These are phyloP conservation scores for Rotaria macrura DNA, from an alignment of 2,888 invertebrate species.

Conservation along the genomic window DNA sequence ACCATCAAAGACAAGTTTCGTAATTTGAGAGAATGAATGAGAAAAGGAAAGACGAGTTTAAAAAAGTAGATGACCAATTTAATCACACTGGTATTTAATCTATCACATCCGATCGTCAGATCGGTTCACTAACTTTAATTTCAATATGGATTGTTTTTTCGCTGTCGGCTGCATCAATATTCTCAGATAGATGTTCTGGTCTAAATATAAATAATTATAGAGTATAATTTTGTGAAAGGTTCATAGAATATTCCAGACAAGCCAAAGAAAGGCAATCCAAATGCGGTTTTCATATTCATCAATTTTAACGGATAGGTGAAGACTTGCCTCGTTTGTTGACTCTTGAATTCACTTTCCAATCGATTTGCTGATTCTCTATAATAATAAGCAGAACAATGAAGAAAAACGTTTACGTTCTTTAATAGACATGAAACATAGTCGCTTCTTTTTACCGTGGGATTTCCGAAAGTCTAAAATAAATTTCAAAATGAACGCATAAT, in stretches of 20 bases:
- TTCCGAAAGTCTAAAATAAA: not conserved
- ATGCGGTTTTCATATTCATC: not conserved
- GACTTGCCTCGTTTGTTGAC: not conserved
- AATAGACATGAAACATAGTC: too few relatives aligned
- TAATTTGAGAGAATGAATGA: too few relatives aligned
- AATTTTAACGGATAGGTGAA: too few relatives aligned
- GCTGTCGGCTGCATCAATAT: not conserved
- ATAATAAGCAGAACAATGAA: not conserved
- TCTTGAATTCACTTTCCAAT: not conserved
- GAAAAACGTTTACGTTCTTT: not conserved
- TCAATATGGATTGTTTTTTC: not conserved
- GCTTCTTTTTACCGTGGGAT: not conserved
- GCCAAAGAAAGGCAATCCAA: not conserved
- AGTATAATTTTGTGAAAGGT: not conserved
- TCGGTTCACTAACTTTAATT: not conserved
- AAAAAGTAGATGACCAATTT: too few relatives aligned
- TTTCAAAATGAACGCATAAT: not conserved
- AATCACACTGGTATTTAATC: too few relatives aligned
- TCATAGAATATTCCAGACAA: too few relatives aligned
- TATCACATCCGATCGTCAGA: too few relatives aligned
- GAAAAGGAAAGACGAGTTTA: too few relatives aligned
- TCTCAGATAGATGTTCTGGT: not conserved
- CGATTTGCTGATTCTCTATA: not conserved
- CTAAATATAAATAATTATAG: not conserved
- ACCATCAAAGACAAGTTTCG: too few relatives aligned